Conservation (phyloP, 2,888 invertebrate species). For the Pyralis farinalis region DNA sequence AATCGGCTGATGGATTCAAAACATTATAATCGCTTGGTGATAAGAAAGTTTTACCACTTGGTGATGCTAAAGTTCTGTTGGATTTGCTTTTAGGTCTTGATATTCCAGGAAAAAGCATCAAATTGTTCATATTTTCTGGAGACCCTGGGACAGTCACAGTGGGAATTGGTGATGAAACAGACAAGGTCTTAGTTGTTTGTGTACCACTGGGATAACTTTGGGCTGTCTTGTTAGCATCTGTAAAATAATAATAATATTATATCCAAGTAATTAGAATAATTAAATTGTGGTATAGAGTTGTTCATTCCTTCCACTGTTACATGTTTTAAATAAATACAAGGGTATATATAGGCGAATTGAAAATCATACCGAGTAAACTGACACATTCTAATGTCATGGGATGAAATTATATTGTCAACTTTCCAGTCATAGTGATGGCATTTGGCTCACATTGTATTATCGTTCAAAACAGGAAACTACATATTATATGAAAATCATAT, state of each 20-base stretch:
- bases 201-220: slow-evolving; percentile 34
- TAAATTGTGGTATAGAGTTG: too few relatives aligned
- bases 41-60: slow-evolving; percentile 35
- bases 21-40: slow-evolving; percentile 49
- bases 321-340: too few relatives aligned
- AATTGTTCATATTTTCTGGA: slow-evolving; percentile 36
- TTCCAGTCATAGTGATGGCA: too few relatives aligned
- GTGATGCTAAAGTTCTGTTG: slow-evolving; percentile 23
- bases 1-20: slow-evolving; percentile 61
- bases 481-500: too few relatives aligned
- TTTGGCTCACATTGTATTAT: too few relatives aligned
- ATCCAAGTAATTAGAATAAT: not conserved
- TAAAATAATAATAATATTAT: too few relatives aligned
- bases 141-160: slow-evolving; percentile 33
- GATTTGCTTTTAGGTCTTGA: slow-evolving; percentile 37
- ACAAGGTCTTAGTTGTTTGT: slow-evolving; percentile 27
- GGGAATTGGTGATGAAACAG: slow-evolving; percentile 51
- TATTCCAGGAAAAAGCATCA: slow-evolving; percentile 37
- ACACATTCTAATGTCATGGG: too few relatives aligned
- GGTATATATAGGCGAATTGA: too few relatives aligned
- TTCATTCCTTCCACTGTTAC: too few relatives aligned
- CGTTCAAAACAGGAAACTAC: too few relatives aligned
- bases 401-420: too few relatives aligned
- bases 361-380: too few relatives aligned
- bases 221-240: slow-evolving; percentile 42